Evolutionary conservation across 2,888 invertebrate species (phyloP).

Genomic region (Drosophila mimica): DNA sequence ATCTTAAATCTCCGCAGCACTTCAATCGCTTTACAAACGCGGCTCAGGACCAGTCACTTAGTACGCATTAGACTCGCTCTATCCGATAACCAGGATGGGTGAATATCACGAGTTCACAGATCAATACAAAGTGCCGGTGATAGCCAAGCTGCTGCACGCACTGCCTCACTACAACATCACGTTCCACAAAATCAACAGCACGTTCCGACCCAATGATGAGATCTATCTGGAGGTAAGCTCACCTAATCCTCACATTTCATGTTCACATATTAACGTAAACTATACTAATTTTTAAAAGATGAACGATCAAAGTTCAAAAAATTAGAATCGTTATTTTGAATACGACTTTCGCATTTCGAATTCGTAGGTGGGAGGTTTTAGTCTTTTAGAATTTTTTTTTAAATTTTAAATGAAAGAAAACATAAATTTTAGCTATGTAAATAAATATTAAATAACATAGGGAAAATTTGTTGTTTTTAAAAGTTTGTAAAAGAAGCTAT

Average conservation of each 20-base stretch:
- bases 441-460: not conserved
- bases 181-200: slow-evolving; percentile 94
- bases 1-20: slow-evolving; percentile 14
- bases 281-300: not conserved
- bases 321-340: not conserved
- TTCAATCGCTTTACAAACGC: slow-evolving; percentile 22
- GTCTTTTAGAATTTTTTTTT: not conserved
- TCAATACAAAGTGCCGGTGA: slow-evolving; percentile 92
- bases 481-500: not conserved
- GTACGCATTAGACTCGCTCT: slow-evolving; percentile 24
- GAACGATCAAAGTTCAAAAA: not conserved
- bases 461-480: not conserved
- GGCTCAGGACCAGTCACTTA: slow-evolving; percentile 6
- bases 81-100: slow-evolving; percentile 71
- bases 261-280: not conserved
- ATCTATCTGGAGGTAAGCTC: slow-evolving; percentile 93
- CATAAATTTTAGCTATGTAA: not conserved
- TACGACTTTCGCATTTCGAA: not conserved
- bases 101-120: slow-evolving; percentile 87
- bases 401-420: not conserved
- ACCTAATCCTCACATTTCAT: not conserved
- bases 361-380: not conserved
- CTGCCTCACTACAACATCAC: slow-evolving; percentile 97
- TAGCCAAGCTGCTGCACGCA: slow-evolving; percentile 94
- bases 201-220: slow-evolving; percentile 95